Base-by-base conservation (phyloP, 2,113 vertebrate genomes). In the Rhynchomys soricoides region DNA sequence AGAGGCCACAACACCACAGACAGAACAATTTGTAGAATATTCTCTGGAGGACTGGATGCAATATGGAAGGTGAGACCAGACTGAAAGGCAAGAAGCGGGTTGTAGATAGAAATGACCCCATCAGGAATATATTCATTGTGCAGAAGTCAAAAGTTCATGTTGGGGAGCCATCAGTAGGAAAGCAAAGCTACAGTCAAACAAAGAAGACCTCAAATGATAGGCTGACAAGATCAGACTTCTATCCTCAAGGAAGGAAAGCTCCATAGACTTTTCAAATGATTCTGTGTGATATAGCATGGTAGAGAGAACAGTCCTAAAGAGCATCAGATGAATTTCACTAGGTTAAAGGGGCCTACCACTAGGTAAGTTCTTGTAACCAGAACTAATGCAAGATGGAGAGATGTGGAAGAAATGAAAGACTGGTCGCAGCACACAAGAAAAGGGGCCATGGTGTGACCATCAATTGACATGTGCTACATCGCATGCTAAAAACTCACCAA, bases 381-480 rank as follows among this genome's bases (percentile, higher is more conserved):
- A 74, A 71, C 15, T 82, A 50, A 29, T 8, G 48, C 9, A 7
- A 31, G 37, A 57, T 26, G 64, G 83, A 90, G 10, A 40, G 12
- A 68, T n/a, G 45, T 5, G 45, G 16, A 37, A 79, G 64, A 11
- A 50, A 70, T 10, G 9, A 29, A n/a, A 64, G 24, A 26, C 34
- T 4, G 24, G n/a, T 3, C 17, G 0, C 0, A 7, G 13, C 21
- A 24, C 7, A 3, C 9, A 22, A 34, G 66, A 73, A 40, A 83
- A 40, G 29, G 40, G 16, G 15, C 3, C 62, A 48, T 9, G 19
- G 8, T 45, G n/a, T 31, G 57, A 8, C 0, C 1, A 21, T n/a
- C 66, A 50, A 1, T 8, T 43, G 4, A 26, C 50, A 5, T 13
- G 19, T n/a, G 7, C 11, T 21, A 0, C 19, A 16, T 43, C n/a